phyloP scores from a whole-genome alignment of 2,113 vertebrate species.

The Beaufortia kweichowensis region DNA sequence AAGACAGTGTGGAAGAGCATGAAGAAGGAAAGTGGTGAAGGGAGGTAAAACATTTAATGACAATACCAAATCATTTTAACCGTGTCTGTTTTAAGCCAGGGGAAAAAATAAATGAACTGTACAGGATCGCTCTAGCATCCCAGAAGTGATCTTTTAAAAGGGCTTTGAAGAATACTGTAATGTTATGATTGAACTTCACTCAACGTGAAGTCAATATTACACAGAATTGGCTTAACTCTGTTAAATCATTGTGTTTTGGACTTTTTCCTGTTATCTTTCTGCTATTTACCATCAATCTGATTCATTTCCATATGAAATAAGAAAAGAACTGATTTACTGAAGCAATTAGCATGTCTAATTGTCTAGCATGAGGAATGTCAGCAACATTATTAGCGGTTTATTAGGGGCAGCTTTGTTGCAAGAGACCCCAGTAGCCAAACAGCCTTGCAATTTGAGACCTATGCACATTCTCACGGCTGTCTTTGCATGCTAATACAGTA shows the following conservation, averaged over 20 bases:
- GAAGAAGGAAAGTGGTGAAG: neutral
- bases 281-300: conserved; percentile 1
- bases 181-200: conserved; percentile 5
- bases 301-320: conserved; percentile 29
- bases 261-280: conserved; percentile 26
- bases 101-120: conserved; percentile 16
- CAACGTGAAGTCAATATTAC: conserved; percentile 4
- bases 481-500: neutral
- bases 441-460: neutral
- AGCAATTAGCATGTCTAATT: conserved; percentile 34
- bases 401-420: neutral
- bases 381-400: neutral
- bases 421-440: neutral
- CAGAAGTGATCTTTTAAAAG: conserved; percentile 7
- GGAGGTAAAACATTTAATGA: neutral
- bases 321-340: conserved; percentile 20
- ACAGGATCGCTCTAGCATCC: neutral
- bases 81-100: neutral
- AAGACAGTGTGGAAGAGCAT: neutral
- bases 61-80: conserved; percentile 18
- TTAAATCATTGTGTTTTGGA: neutral
- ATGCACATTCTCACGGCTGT: neutral
- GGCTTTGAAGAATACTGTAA: neutral
- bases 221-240: neutral
- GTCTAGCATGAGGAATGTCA: neutral